These are phyloP conservation scores for Heptranchias perlo DNA, from an alignment of 2,113 vertebrate species.

Conservation along the genomic window DNA sequence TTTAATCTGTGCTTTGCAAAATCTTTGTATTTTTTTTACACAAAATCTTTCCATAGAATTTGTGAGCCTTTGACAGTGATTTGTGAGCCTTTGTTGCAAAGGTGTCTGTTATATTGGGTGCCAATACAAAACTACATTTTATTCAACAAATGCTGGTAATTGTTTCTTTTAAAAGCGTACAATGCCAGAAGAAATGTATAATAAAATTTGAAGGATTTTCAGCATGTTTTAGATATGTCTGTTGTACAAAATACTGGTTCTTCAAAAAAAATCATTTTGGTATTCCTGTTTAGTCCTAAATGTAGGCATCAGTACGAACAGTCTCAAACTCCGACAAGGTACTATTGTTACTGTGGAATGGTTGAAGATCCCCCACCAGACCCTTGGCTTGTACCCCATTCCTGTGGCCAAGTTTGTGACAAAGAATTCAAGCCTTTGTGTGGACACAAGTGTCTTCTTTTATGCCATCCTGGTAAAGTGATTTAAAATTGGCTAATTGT, in stretches of 20 bases:
- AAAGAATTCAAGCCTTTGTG: slow-evolving; percentile 77
- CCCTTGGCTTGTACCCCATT: slow-evolving; percentile 93
- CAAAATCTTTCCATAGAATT: neutral
- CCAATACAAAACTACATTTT: neutral
- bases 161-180: neutral
- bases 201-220: neutral
- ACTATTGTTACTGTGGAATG: slow-evolving; percentile 91
- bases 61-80: neutral
- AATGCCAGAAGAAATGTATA: neutral
- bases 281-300: slow-evolving; percentile 72
- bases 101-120: neutral
- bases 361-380: slow-evolving; percentile 80
- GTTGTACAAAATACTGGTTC: neutral
- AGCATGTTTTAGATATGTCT: neutral
- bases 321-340: slow-evolving; percentile 75
- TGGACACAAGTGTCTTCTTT: slow-evolving; percentile 88
- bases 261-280: neutral
- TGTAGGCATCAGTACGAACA: slow-evolving; percentile 85
- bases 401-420: slow-evolving; percentile 90
- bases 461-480: slow-evolving; percentile 88
- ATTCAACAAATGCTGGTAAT: neutral
- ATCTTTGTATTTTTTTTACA: neutral
- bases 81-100: slow-evolving; percentile 13
- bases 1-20: neutral
- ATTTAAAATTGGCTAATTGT: slow-evolving; percentile 16